Base-by-base conservation (phyloP, 2,797 vertebrate species). In the Margarornis squamiger region DNA sequence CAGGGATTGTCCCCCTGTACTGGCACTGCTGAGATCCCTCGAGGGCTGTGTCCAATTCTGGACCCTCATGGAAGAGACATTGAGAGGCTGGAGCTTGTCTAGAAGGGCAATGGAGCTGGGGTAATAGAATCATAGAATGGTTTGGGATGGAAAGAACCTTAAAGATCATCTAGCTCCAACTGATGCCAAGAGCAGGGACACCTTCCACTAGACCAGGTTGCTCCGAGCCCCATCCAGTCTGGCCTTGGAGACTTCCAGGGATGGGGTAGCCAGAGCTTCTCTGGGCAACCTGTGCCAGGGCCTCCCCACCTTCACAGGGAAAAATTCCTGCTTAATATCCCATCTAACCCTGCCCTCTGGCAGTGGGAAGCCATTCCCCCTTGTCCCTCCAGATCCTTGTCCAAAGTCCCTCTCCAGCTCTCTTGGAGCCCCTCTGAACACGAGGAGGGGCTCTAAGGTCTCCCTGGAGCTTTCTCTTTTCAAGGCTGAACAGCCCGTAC, bases 11-110 rank as follows among this genome's bases (percentile, higher is more conserved):
- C 6, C 30, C 20, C 26, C 22, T 74, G 57, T 38, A 0, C 72
- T 72, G 1, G 54, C n/a, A 12, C 26, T 72, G 65, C 13, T 39
- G 45, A 79, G 59, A 22, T 43, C 62, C 14, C 48, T 79, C 0
- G 0, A 43, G 24, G 39, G 2, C 58, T 32, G 16, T 6, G n/a
- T 18, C 15, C 72, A 38, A 32, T 21, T 49, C 48, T 88, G n/a
- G 15, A 30, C 34, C 20, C 19, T 74, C 6, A 3, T 5, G 4
- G 2, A 14, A 80, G 30, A 9, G 65, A 32, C 10, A 1, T 13
- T 12, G 68, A 59, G n/a, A 16, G 6, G 23, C 54, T 90, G 68
- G 24, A 70, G 11, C 0, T 0, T 29, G 14, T 72, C 14, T 43
- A 62, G 57, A 59, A 74, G 27, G 55, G 27, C 26, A 48, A 3